phyloP scores from a whole-genome alignment of 2,888 invertebrate genomes.

The Meteorus colon region DNA sequence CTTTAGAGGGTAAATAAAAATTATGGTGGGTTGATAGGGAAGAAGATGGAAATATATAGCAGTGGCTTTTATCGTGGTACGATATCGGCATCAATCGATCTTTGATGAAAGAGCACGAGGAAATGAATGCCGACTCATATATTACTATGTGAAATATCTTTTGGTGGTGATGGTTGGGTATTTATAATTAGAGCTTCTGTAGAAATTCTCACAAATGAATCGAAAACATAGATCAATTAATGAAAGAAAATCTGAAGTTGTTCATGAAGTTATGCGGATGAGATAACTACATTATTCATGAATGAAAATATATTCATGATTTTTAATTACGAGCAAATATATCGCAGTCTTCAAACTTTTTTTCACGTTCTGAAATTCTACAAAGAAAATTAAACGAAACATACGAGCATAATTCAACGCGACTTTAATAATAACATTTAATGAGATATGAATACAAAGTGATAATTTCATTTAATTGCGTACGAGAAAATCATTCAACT shows the following conservation, averaged over 20 bases:
- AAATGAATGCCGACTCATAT: conserved; percentile 45
- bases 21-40: conserved; percentile 42
- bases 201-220: conserved; percentile 17
- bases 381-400: neutral
- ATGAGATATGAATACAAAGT: neutral
- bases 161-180: conserved; percentile 71
- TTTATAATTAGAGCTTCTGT: conserved; percentile 55
- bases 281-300: neutral
- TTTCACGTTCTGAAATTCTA: neutral
- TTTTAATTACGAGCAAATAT: neutral
- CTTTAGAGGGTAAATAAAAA: conserved; percentile 15
- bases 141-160: conserved; percentile 48
- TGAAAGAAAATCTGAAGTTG: conserved; percentile 2
- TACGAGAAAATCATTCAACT: neutral
- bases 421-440: neutral
- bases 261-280: conserved; percentile 4
- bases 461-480: neutral
- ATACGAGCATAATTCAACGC: neutral
- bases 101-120: conserved; percentile 50
- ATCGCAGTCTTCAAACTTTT: neutral
- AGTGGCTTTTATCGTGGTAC: conserved; percentile 44
- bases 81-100: conserved; percentile 53
- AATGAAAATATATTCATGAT: neutral
- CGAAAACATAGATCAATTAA: conserved; percentile 16
- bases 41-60: conserved; percentile 45